Evolutionary conservation across 2,888 invertebrate genomes (phyloP), one percentile per base, ranked within the genome.

Genomic region (Parapristionchus giblindavisi): DNA sequence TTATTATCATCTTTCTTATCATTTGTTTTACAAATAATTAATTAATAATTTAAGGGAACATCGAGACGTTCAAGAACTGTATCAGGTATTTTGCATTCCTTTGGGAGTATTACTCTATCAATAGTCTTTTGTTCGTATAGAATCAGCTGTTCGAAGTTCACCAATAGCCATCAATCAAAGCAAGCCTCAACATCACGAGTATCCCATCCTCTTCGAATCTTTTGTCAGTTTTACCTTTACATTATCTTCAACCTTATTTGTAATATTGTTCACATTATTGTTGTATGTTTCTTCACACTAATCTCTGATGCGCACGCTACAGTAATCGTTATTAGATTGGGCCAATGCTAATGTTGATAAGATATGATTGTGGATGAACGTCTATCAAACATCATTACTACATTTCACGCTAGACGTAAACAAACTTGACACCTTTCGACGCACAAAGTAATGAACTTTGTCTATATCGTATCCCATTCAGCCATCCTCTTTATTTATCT

Each of bases 141-240:
- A 66, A 51, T 66, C 48, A 4, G 32, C 66, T 1, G 51, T 66
- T 21, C 29, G 66, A 5, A 66, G 66, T 66, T 66, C 66, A 24
- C 66, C 66, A 2, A 66, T 66, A 5, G 51, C 66, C 2, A 66
- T 66, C 51, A 66, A 66, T 34, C 66, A 66, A n/a, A 11, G 48
- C 14, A 48, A 51, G 34, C 24, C 48, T 6, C 48, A 48, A 21
- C 51, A 51, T 24, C 66, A 66, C 51, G 66, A 66, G n/a, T 66
- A 51, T 66, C 66, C 66, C 38, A 27, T 63, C 40, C 11, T 63
- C 38, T 38, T 63, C 17, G 63, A 63, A 63, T 51, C 66, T 51
- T 66, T 66, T n/a, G 66, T 66, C 32, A 32, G 48, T 66, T 66
- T 66, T 36, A 29, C n/a, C 48, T 29, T 21, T 14, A 24, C 54